A percentile compares a stretch with the other conserved stretches of the same genome.
phyloP scores from a whole-genome alignment of 1,140 invertebrate genomes.

The Coptotermes formosanus region DNA sequence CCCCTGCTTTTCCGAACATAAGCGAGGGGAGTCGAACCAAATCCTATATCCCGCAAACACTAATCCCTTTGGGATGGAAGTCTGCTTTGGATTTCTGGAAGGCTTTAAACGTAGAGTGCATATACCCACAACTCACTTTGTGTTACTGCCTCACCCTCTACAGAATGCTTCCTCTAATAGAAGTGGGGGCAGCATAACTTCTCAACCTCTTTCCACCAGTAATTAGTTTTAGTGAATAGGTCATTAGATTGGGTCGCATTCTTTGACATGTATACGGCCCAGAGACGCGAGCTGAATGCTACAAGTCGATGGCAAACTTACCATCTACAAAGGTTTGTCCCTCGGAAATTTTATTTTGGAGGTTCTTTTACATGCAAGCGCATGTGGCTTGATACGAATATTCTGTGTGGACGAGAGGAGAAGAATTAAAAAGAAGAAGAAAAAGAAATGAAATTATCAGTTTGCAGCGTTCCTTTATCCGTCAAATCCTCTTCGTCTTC shows the following conservation, averaged over 20 bases:
- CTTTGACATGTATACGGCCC: no score
- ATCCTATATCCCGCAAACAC: background rate
- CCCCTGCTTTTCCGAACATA: background rate
- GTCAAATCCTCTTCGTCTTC: no score
- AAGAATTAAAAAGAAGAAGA: no score
- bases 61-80: conserved; percentile 8
- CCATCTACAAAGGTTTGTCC: no score
- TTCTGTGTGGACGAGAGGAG: no score
- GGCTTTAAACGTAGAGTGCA: background rate
- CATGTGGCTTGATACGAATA: no score
- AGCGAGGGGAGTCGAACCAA: background rate
- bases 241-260: background rate
- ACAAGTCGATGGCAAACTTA: no score
- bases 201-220: background rate
- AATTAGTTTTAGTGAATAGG: conserved; percentile 1
- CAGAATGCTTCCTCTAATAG: background rate
- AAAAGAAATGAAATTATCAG: no score
- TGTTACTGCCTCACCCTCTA: background rate
- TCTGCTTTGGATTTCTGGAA: background rate
- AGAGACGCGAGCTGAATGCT: no score
- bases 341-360: no score
- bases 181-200: background rate
- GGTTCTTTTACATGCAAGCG: no score
- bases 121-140: background rate
- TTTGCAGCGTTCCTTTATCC: no score